Evolutionary conservation across 2,888 invertebrate genomes (phyloP), one percentile per base, ranked within the genome.

Genomic region (Pyrrhia umbra): DNA sequence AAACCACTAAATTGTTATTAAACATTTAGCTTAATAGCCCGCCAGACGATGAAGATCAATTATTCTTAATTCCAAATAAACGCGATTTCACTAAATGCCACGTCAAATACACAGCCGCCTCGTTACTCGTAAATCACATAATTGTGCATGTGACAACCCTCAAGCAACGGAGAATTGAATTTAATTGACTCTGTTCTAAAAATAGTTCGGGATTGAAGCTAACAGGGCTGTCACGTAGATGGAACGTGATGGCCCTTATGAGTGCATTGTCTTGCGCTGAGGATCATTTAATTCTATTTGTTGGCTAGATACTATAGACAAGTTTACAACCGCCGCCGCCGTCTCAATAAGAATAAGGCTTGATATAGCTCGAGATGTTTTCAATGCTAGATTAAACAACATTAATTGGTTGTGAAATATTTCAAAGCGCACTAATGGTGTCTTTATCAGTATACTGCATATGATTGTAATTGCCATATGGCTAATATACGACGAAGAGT

Each of bases 141-240:
- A 91, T 93, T 92, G 91, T 86, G 76, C 81, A 82, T 86, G 87
- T 87, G 89, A 92, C 93, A 92, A 87, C 89, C 89, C 89, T 86
- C 81, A 78, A 79, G 82, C 70, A 77, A 67, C 80, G 50, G 82
- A 79, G 88, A 93, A 94, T 94, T 94, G 92, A 88, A 88, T 90
- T 91, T 94, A 93, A 93, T 94, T 93, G 92, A 90, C 81, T 81
- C 65, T 57, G 77, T 67, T 85, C 92, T 93, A 93, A 90, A 93
- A 91, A 93, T 93, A 93, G 87, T 67, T 75, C 55, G 52, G 65
- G 70, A 77, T 68, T 70, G 73, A 64, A 65, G 56, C 74, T 59
- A 70, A 65, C 51, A 79, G 78, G 78, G 78, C 66, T 77, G 66
- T 45, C 79, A 77, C 59, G 69, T 54, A 67, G 47, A 63, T 16